phyloP scores from a whole-genome alignment of 2,797 vertebrate genomes.

The Gallinago nigripennis region DNA sequence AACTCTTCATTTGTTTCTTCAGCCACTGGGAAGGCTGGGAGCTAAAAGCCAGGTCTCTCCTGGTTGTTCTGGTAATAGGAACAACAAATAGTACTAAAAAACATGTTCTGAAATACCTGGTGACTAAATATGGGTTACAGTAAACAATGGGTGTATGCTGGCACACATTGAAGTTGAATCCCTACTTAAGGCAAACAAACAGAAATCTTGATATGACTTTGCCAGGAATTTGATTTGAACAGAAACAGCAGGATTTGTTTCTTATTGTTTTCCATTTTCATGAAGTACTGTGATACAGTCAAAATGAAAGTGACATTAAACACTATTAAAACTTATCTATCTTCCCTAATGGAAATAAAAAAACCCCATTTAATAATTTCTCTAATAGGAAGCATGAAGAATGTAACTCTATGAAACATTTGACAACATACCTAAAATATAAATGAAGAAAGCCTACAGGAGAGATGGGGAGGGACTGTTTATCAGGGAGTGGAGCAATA shows the following conservation, averaged over 20 bases:
- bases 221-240: neutral
- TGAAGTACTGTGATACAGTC: neutral
- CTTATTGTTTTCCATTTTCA: neutral
- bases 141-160: neutral
- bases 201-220: neutral
- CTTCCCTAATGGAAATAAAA: neutral
- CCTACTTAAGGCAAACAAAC: neutral
- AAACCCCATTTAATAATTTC: neutral
- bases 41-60: neutral
- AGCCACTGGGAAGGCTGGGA: neutral
- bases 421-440: neutral
- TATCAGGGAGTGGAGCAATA: no score
- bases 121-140: neutral
- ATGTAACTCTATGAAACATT: neutral
- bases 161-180: neutral
- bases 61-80: rapidly evolving
- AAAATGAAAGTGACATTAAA: neutral
- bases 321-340: neutral
- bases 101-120: neutral
- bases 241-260: neutral
- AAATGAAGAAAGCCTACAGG: neutral
- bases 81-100: neutral
- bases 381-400: neutral
- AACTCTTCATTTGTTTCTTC: neutral
- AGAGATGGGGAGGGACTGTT: no score